Conservation (phyloP, 2,888 invertebrate genomes). For the Aethes cnicana region DNA sequence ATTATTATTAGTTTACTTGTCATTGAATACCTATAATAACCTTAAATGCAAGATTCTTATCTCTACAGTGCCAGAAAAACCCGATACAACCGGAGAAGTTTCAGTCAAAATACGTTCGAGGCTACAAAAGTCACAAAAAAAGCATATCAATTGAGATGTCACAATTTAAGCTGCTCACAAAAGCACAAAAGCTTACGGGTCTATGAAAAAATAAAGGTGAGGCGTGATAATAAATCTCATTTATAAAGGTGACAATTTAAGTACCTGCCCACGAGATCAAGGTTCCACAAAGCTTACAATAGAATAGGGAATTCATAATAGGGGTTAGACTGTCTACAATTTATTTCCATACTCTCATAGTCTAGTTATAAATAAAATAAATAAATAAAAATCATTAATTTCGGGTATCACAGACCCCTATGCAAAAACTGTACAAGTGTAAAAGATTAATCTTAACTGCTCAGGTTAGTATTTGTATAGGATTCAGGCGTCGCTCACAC, state of each 20-base stretch:
- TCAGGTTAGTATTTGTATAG: too few relatives aligned
- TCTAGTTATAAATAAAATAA: too few relatives aligned
- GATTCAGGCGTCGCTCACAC: too few relatives aligned
- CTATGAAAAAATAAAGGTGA: conserved; percentile 19
- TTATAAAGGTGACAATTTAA: conserved; percentile 36
- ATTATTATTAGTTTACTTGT: too few relatives aligned
- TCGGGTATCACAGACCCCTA: too few relatives aligned
- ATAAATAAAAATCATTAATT: too few relatives aligned
- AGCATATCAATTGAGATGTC: conserved; percentile 31
- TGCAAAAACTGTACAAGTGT: too few relatives aligned
- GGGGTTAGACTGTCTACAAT: neutral
- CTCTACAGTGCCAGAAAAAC: neutral
- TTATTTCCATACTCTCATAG: too few relatives aligned
- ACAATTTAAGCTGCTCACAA: conserved; percentile 29
- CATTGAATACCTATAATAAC: too few relatives aligned
- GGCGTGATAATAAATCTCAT: conserved; percentile 33
- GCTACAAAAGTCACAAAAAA: conserved; percentile 11
- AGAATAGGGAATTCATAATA: conserved; percentile 24
- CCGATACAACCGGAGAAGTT: conserved; percentile 10
- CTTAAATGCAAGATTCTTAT: too few relatives aligned
- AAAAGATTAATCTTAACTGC: too few relatives aligned
- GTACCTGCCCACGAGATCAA: conserved; percentile 27
- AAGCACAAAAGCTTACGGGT: conserved; percentile 21
- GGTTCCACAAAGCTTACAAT: conserved; percentile 31
- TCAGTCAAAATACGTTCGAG: conserved; percentile 17